Evolutionary conservation across 2,113 vertebrate species (phyloP).

Genomic region (Ceyx melanurus): DNA sequence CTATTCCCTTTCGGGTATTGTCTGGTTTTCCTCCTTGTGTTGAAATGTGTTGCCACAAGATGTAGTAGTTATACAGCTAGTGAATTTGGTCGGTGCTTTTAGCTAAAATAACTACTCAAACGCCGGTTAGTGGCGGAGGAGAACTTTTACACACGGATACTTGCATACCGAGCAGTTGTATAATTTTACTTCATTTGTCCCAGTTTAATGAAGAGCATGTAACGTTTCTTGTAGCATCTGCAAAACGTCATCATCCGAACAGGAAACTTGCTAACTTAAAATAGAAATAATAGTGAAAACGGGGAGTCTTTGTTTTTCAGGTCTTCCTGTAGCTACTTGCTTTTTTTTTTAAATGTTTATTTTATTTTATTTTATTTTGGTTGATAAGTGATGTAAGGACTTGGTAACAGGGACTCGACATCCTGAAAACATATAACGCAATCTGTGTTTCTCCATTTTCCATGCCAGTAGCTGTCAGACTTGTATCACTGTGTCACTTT

Average conservation of each 20-base stretch:
- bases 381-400: neutral
- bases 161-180: constrained; percentile 25
- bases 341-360: neutral
- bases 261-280: constrained; percentile 37
- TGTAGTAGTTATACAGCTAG: constrained; percentile 79
- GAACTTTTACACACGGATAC: constrained; percentile 65
- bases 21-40: constrained; percentile 71
- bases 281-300: neutral
- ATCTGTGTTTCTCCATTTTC: constrained; percentile 60
- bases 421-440: constrained; percentile 24
- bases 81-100: constrained; percentile 48
- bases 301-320: constrained; percentile 2
- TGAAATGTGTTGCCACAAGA: constrained; percentile 77
- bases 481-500: constrained; percentile 74
- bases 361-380: neutral
- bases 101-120: constrained; percentile 65
- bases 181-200: constrained; percentile 61
- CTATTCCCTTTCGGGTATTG: constrained; percentile 75
- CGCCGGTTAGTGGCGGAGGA: neutral
- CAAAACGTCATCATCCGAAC: constrained; percentile 23
- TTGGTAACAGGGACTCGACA: neutral
- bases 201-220: constrained; percentile 16
- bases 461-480: constrained; percentile 65
- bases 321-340: neutral
- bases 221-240: constrained; percentile 24